phyloP scores from a whole-genome alignment of 2,113 vertebrate genomes.

The Cettia cetti region DNA sequence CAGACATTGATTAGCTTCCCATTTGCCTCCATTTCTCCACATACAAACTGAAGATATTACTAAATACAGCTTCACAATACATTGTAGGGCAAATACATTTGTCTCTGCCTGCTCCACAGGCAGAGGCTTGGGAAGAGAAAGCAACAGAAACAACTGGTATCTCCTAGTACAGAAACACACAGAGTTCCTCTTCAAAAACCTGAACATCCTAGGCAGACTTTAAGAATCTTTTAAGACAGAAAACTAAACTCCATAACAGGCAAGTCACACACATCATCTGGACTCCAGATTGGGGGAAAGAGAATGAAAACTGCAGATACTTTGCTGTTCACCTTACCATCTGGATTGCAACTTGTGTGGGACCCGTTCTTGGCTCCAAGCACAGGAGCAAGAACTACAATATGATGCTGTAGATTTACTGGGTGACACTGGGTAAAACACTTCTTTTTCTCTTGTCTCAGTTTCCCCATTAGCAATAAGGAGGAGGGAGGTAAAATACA shows the following conservation, averaged over 20 bases:
- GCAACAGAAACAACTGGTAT: background rate
- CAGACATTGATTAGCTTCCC: background rate
- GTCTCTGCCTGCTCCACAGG: background rate
- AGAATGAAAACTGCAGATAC: background rate
- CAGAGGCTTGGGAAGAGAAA: background rate
- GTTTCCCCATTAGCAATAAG: background rate
- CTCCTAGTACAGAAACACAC: background rate
- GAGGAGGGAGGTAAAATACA: background rate
- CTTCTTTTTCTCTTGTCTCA: background rate
- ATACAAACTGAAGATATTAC: background rate
- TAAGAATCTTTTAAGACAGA: background rate
- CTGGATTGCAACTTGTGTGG: background rate
- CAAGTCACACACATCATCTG: background rate
- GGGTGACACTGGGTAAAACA: background rate
- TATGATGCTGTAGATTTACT: background rate
- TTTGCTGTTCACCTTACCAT: background rate
- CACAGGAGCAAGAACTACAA: background rate
- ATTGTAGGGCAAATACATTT: background rate
- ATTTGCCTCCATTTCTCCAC: background rate
- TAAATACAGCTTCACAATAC: background rate
- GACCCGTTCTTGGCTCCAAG: background rate
- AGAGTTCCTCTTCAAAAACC: background rate
- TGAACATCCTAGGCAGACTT: background rate
- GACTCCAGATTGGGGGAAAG: background rate
- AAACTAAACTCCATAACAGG: background rate